These are phyloP conservation scores for Leptopilina myrica DNA, from an alignment of 2,888 invertebrate genomes.

Conservation along the genomic window DNA sequence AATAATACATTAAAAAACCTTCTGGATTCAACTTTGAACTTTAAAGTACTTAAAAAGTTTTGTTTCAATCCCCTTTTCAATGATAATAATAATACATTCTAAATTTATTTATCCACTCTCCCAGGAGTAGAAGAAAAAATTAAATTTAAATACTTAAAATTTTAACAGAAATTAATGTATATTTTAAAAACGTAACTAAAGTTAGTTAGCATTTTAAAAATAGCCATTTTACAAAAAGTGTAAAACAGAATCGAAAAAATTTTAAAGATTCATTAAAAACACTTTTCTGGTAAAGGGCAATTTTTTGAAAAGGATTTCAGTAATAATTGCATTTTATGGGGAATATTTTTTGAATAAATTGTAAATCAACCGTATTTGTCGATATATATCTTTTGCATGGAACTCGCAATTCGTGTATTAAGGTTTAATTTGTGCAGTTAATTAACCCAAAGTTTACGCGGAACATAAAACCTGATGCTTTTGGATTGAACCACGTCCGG, in stretches of 20 bases:
- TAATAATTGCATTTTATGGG: background rate
- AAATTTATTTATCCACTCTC: background rate
- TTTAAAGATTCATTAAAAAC: no score
- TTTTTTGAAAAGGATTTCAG: background rate
- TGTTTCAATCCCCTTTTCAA: background rate
- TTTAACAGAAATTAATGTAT: no score
- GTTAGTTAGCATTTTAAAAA: no score
- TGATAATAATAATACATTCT: background rate
- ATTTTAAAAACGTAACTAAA: no score
- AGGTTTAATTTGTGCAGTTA: conserved; percentile 37
- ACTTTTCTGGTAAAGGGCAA: no score
- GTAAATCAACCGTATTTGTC: conserved; percentile 10
- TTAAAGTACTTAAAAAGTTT: background rate
- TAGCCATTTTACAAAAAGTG: no score
- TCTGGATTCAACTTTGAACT: conserved; percentile 14
- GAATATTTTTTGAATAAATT: background rate
- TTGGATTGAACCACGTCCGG: conserved; percentile 40
- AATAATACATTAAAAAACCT: conserved; percentile 29
- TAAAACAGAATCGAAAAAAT: no score
- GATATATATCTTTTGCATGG: background rate
- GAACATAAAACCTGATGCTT: conserved; percentile 35
- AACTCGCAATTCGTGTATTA: conserved; percentile 29
- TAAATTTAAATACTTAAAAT: no score
- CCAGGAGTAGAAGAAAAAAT: no score
- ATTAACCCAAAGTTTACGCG: conserved; percentile 35